These are phyloP conservation scores for Siphlonurus alternatus DNA, from an alignment of 2,888 invertebrate genomes.

Conservation along the genomic window DNA sequence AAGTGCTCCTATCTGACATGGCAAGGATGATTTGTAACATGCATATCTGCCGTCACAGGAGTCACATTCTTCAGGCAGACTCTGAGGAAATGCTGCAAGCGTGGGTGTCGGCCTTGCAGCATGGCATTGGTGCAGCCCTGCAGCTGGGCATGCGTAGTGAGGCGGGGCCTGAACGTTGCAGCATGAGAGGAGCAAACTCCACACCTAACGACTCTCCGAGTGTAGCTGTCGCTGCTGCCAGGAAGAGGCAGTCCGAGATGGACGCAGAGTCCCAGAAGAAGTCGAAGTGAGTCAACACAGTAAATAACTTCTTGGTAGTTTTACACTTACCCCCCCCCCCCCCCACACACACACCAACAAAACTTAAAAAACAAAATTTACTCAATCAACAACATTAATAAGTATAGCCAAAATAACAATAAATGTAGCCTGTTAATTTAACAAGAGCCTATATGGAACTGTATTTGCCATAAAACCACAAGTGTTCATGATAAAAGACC, in stretches of 20 bases:
- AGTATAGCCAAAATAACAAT: too few species aligned
- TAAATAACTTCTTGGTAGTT: too few species aligned
- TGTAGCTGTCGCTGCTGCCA: neutral
- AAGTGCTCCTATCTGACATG: too few species aligned
- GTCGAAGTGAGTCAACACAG: neutral
- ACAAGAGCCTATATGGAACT: too few species aligned
- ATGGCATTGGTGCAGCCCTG: slow-evolving; percentile 69
- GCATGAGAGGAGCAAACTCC: slow-evolving; percentile 7
- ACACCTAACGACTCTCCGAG: neutral
- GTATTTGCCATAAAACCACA: too few species aligned
- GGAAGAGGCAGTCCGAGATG: neutral
- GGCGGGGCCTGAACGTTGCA: slow-evolving; percentile 17
- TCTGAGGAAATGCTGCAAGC: slow-evolving; percentile 75
- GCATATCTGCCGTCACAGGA: slow-evolving; percentile 34
- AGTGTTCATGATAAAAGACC: too few species aligned
- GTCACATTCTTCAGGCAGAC: slow-evolving; percentile 95
- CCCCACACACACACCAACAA: too few species aligned
- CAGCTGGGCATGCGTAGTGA: slow-evolving; percentile 40
- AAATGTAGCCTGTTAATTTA: too few species aligned
- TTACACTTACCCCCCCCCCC: too few species aligned
- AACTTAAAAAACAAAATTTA: too few species aligned
- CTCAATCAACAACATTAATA: too few species aligned
- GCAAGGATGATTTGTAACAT: too few species aligned
- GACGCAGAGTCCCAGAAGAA: neutral
- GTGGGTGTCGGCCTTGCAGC: slow-evolving; percentile 83